phyloP scores from a whole-genome alignment of 2,797 vertebrate species.

The Alectoris magna region DNA sequence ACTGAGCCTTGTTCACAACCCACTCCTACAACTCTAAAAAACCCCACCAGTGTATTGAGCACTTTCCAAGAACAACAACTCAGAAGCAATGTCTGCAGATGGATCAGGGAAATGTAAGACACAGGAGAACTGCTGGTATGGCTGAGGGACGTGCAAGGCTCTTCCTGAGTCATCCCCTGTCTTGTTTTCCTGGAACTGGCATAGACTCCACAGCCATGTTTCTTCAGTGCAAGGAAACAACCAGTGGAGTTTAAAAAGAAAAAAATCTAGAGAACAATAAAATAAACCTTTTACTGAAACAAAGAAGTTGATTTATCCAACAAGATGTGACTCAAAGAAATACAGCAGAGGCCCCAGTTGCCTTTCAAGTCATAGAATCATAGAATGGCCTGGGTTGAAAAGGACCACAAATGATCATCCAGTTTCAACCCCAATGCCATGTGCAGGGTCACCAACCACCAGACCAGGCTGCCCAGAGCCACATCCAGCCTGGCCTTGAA shows the following conservation, averaged over 20 bases:
- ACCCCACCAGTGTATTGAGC: background rate
- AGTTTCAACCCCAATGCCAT: too few relatives aligned
- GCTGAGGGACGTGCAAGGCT: background rate
- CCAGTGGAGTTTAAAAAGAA: background rate
- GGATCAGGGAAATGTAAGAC: rapidly evolving
- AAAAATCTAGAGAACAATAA: rapidly evolving
- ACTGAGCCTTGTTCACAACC: background rate
- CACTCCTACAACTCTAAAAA: background rate
- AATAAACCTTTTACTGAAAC: background rate
- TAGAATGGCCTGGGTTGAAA: too few relatives aligned
- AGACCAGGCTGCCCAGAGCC: too few relatives aligned
- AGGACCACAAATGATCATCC: too few relatives aligned
- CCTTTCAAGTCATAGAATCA: background rate
- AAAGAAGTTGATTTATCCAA: background rate
- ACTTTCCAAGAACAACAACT: background rate
- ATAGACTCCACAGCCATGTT: background rate
- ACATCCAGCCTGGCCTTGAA: too few relatives aligned
- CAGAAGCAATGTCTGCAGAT: rapidly evolving
- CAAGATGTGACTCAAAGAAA: background rate
- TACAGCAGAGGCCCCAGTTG: background rate
- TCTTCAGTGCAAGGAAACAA: background rate
- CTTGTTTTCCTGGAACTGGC: too few relatives aligned
- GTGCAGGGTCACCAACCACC: too few relatives aligned
- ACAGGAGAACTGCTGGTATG: rapidly evolving
- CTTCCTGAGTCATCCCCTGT: background rate